A percentile compares a stretch with the other conserved stretches of the same genome.
Conservation (phyloP, 2,888 invertebrate species). For the Dendrolimus houi region DNA sequence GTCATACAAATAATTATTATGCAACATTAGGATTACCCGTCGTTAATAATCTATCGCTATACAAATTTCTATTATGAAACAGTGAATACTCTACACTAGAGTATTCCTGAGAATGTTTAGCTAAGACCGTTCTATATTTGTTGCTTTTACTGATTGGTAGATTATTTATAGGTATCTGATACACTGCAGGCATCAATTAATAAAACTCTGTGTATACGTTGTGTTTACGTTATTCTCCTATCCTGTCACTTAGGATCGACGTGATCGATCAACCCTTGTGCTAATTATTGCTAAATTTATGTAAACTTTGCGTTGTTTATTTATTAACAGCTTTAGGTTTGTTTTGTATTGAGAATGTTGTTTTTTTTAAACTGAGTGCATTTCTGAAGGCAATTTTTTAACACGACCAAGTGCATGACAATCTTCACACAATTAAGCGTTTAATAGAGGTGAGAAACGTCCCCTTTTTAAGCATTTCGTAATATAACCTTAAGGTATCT, state of each 20-base stretch:
- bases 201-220: background rate
- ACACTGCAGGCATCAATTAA: background rate
- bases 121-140: background rate
- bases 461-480: too few relatives aligned
- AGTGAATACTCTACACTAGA: too few relatives aligned
- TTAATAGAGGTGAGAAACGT: too few relatives aligned
- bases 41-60: too few relatives aligned
- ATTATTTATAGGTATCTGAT: background rate
- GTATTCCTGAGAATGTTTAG: too few relatives aligned
- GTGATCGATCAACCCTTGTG: background rate
- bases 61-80: too few relatives aligned
- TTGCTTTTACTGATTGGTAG: background rate
- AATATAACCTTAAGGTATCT: too few relatives aligned
- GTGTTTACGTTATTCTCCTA: background rate
- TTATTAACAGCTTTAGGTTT: background rate
- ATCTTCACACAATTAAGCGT: too few relatives aligned
- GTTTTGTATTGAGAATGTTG: background rate
- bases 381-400: too few relatives aligned
- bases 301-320: background rate
- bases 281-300: background rate
- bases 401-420: too few relatives aligned
- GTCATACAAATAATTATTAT: too few relatives aligned
- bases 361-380: background rate
- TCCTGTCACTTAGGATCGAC: background rate
- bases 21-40: too few relatives aligned